Evolutionary conservation across 2,797 vertebrate species (phyloP).

Genomic region (Eupleurogrammus muticus): DNA sequence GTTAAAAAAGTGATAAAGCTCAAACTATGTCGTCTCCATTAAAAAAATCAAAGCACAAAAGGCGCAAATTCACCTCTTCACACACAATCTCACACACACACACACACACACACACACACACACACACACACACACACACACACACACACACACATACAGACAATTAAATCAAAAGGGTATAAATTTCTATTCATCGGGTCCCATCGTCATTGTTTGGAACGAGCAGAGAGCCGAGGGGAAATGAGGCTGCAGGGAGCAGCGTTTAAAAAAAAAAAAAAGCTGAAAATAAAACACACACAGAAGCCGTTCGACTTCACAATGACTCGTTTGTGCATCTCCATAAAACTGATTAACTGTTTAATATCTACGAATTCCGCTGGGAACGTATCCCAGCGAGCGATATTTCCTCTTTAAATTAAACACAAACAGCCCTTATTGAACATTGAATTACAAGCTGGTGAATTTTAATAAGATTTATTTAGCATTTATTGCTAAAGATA

Average conservation of each 20-base stretch:
- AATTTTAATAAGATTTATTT: slow-evolving; percentile 26
- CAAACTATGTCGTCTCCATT: slow-evolving; percentile 28
- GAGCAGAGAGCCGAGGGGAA: slow-evolving; percentile 37
- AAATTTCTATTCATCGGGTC: slow-evolving; percentile 49
- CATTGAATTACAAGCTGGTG: neutral
- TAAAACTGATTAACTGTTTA: slow-evolving; percentile 42
- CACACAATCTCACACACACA: no score
- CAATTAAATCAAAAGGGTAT: slow-evolving; percentile 37
- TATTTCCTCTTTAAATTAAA: slow-evolving; percentile 14
- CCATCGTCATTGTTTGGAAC: slow-evolving; percentile 50
- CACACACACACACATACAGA: slow-evolving; percentile 35
- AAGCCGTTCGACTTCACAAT: slow-evolving; percentile 31
- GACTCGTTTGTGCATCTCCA: slow-evolving; percentile 31
- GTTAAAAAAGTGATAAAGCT: slow-evolving; percentile 25
- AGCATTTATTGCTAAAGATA: slow-evolving; percentile 25
- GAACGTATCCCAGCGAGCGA: neutral
- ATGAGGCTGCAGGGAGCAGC: slow-evolving; percentile 32
- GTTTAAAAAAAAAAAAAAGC: slow-evolving; percentile 47
- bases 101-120: no score
- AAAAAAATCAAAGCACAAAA: slow-evolving; percentile 16
- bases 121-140: no score
- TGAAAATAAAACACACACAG: no score
- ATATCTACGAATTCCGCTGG: slow-evolving; percentile 17
- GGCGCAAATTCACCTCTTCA: slow-evolving; percentile 24
- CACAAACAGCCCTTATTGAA: neutral